phyloP scores from a whole-genome alignment of 2,888 invertebrate genomes.

The Tachystola acroxantha region DNA sequence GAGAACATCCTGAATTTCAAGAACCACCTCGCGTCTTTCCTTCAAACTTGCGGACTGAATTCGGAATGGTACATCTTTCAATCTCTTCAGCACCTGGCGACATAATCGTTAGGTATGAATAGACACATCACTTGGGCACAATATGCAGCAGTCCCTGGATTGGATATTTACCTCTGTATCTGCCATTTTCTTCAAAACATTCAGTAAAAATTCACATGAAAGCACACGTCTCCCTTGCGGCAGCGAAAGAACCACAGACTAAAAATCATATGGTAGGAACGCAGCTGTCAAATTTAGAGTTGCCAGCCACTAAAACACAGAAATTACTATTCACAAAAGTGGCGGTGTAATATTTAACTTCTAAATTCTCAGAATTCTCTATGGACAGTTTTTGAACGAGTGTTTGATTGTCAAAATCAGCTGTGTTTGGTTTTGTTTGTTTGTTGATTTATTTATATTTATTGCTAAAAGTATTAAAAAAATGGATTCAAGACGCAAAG shows the following conservation, averaged over 20 bases:
- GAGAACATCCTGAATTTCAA: conserved; percentile 84
- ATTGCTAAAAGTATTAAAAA: not conserved
- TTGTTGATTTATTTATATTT: not conserved
- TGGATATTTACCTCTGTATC: conserved; percentile 80
- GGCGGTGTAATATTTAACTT: not conserved
- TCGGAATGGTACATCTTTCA: conserved; percentile 85
- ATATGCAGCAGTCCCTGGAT: conserved; percentile 5
- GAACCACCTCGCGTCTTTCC: conserved; percentile 82
- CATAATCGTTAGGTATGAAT: conserved; percentile 20
- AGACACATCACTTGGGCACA: conserved; percentile 3
- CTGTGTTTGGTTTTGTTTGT: conserved; percentile 7
- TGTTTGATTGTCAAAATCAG: not conserved
- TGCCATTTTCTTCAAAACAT: conserved; percentile 79
- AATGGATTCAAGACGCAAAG: conserved; percentile 39
- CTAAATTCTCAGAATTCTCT: too few species aligned
- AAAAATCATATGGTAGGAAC: conserved; percentile 19
- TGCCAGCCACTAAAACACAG: conserved; percentile 1
- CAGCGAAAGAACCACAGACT: conserved; percentile 27
- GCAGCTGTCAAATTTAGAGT: conserved; percentile 13
- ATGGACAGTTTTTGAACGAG: too few species aligned
- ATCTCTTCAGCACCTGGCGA: conserved; percentile 80
- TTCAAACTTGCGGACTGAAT: conserved; percentile 85
- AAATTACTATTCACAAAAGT: conserved; percentile 1
- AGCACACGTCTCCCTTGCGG: conserved; percentile 38
- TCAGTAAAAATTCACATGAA: conserved; percentile 37